Base-by-base conservation (phyloP, 2,113 vertebrate species). In the Choloepus hoffmanni region DNA sequence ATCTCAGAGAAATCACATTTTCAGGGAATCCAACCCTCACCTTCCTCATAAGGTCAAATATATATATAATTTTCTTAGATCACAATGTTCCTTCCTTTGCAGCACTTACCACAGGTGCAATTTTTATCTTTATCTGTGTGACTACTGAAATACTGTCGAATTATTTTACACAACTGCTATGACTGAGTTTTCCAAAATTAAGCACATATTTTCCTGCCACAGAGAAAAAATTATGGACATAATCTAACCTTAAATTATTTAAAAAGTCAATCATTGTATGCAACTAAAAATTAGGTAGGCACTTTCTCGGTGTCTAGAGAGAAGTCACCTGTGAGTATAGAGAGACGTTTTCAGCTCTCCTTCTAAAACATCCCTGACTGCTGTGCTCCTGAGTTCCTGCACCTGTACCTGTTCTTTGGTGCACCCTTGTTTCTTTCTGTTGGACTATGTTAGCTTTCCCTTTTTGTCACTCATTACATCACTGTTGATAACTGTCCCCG, bases 231-330 rank as follows among this genome's bases (percentile, higher is more conserved):
- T 84, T 70, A 73, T 45, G 77, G 78, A 85, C 9, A 28, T 76
- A 83, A 88, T 67, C 45, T 84, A 72, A 87, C 78, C 8, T 77
- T 65, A 45, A 70, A 26, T 79, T 74, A 65, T 90, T 92, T 55
- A 23, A 60, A 45, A 76, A 92, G 18, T 12, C 40, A 78, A 81
- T 77, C 33, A n/a, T 68, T 0, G 0, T 40, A n/a, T 21, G 15
- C 10, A 23, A 73, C 48, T 89, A 50, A 58, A 92, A 82, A 65
- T 40, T 23, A 26, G 48, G 10, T 45, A 77, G 12, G 21, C 74
- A 33, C 8, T n/a, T 78, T 74, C n/a, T 84, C 48, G 53, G 40
- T 40, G 23, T 43, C 53, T 26, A 2, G 33, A 60, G 58, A 23
- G 21, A 60, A 60, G 58, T 85, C 30, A 55, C 24, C 58, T 60